Evolutionary conservation across 2,888 invertebrate species (phyloP).

Genomic region (Cloeon dipterum): DNA sequence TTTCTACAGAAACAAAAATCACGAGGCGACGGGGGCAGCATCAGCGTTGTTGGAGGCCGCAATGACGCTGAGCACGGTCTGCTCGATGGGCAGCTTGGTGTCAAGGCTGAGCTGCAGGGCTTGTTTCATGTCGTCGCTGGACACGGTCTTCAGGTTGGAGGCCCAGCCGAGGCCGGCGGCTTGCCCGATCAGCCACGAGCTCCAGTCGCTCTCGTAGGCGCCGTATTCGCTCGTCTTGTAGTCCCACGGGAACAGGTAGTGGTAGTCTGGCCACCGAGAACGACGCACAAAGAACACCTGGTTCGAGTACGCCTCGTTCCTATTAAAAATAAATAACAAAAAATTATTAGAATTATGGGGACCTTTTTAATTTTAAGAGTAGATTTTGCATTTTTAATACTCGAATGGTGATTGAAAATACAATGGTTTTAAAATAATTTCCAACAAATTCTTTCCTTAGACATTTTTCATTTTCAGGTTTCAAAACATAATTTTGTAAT

Average conservation of each 20-base stretch:
- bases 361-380: no score
- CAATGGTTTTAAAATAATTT: no score
- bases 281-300: slow-evolving; percentile 49
- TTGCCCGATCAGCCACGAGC: slow-evolving; percentile 40
- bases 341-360: neutral
- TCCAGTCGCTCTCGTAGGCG: slow-evolving; percentile 39
- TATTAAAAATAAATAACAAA: slow-evolving; percentile 1
- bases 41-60: no score
- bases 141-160: slow-evolving; percentile 30
- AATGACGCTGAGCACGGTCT: no score
- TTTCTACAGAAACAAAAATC: no score
- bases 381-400: no score
- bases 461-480: no score
- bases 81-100: neutral
- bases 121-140: neutral
- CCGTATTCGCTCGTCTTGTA: slow-evolving; percentile 68
- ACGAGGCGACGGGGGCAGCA: no score
- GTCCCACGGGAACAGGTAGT: slow-evolving; percentile 54
- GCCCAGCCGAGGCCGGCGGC: slow-evolving; percentile 45
- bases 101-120: neutral
- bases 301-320: slow-evolving; percentile 39
- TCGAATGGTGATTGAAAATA: neutral
- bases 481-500: no score
- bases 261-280: slow-evolving; percentile 60
- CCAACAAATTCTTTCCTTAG: neutral